Percentiles rank a stretch among this genome's conserved stretches.
These are phyloP conservation scores for Philypnodon macrostomus DNA, from an alignment of 2,797 vertebrate genomes.

Conservation along the genomic window DNA sequence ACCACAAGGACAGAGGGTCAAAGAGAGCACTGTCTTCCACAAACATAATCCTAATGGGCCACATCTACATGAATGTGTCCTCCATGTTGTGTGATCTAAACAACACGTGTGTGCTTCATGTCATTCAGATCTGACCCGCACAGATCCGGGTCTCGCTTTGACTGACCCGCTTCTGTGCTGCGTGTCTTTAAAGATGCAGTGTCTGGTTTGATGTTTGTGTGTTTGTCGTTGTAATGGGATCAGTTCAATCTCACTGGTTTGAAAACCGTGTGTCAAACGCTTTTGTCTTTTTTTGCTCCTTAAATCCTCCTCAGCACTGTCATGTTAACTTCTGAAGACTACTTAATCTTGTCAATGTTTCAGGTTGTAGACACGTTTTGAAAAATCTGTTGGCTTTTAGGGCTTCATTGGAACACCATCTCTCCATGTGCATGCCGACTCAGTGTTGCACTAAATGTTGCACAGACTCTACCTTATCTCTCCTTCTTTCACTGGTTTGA, in stretches of 20 bases:
- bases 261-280: constrained; percentile 59
- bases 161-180: constrained; percentile 45
- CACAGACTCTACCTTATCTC: constrained; percentile 65
- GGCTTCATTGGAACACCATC: constrained; percentile 49
- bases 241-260: constrained; percentile 30
- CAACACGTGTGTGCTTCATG: constrained; percentile 67
- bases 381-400: constrained; percentile 32
- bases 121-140: constrained; percentile 59
- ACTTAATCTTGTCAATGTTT: constrained; percentile 55
- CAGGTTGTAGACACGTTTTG: constrained; percentile 32
- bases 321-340: constrained; percentile 41
- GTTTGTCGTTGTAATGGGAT: constrained; percentile 43
- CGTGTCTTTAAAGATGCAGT: constrained; percentile 5
- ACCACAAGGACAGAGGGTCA: constrained; percentile 47
- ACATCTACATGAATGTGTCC: constrained; percentile 76
- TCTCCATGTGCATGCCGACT: constrained; percentile 62
- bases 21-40: constrained; percentile 82
- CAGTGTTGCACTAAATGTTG: constrained; percentile 56
- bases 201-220: constrained; percentile 58
- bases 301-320: constrained; percentile 48
- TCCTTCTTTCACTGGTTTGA: constrained; percentile 68
- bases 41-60: constrained; percentile 79
- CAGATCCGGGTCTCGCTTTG: constrained; percentile 55
- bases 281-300: constrained; percentile 58
- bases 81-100: constrained; percentile 71